Evolutionary conservation across 1,140 invertebrate species (phyloP).

Genomic region (Eumeta japonica): DNA sequence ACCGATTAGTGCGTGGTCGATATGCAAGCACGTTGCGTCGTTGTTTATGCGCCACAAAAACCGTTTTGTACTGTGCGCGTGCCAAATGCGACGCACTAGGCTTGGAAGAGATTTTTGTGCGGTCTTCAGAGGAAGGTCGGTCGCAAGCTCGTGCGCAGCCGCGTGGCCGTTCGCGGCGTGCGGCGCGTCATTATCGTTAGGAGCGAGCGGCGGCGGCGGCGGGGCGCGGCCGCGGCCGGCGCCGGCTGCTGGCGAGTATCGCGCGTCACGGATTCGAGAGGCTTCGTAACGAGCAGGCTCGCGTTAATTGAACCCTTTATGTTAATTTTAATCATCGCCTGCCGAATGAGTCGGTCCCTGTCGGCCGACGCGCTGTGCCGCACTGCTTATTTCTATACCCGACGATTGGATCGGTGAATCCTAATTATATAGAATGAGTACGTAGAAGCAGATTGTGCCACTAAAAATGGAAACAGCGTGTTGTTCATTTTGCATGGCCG

Average conservation of each 20-base stretch:
- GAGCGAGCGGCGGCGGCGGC: slow-evolving; percentile 17
- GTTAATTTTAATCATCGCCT: slow-evolving; percentile 12
- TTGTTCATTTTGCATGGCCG: too few species aligned
- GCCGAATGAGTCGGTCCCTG: too few species aligned
- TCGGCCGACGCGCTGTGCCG: too few species aligned
- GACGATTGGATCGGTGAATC: too few species aligned
- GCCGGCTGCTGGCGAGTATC: background rate
- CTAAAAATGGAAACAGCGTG: too few species aligned
- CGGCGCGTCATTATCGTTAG: slow-evolving; percentile 39
- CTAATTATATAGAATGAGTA: too few species aligned
- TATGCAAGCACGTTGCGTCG: slow-evolving; percentile 31
- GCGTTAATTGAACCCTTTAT: slow-evolving; percentile 35
- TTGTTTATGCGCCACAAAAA: slow-evolving; percentile 52
- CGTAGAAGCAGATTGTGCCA: too few species aligned
- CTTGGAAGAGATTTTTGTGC: background rate
- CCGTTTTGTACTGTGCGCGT: slow-evolving; percentile 42
- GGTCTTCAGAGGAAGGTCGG: too few species aligned
- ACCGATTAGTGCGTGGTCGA: too few species aligned
- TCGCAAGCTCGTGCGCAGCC: too few species aligned
- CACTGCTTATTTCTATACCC: too few species aligned
- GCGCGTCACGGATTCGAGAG: background rate
- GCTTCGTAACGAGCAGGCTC: slow-evolving; percentile 15
- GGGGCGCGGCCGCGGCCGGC: background rate
- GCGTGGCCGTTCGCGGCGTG: too few species aligned
- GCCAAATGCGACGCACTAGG: slow-evolving; percentile 35